Evolutionary conservation across 2,797 vertebrate genomes (phyloP).

Genomic region (Botia almorhae): DNA sequence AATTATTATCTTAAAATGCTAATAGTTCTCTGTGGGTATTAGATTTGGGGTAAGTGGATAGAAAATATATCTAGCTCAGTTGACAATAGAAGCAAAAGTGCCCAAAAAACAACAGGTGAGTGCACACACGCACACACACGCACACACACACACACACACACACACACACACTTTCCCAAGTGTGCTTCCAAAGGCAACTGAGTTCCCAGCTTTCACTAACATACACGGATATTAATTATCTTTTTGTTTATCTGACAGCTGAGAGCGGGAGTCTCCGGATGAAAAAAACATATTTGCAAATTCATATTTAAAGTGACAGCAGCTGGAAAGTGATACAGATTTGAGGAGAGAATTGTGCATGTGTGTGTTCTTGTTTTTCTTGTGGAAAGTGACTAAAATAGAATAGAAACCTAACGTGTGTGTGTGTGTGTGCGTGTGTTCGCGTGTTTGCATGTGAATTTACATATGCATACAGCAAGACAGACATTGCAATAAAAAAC

Average conservation of each 20-base stretch:
- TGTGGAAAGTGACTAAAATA: too few species aligned
- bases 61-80: too few species aligned
- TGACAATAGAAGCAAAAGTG: too few species aligned
- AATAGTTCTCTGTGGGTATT: too few species aligned
- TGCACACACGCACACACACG: background rate
- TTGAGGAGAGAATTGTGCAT: background rate
- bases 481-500: constrained; percentile 2
- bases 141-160: background rate
- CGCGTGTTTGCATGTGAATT: too few species aligned
- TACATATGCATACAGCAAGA: background rate
- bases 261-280: constrained; percentile 16
- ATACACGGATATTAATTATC: constrained; percentile 9
- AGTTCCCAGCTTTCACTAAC: background rate
- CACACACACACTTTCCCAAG: background rate
- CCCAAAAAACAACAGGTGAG: background rate
- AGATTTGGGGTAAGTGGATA: too few species aligned
- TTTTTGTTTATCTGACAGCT: constrained; percentile 23
- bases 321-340: background rate
- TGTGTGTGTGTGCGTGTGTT: background rate
- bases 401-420: background rate
- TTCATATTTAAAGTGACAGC: constrained; percentile 15
- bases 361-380: too few species aligned
- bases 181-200: background rate
- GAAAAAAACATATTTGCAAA: background rate
- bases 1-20: too few species aligned